Percentiles rank a stretch among this genome's conserved stretches.
phyloP scores from a whole-genome alignment of 2,113 vertebrate genomes.

The Brachypteracias leptosomus region DNA sequence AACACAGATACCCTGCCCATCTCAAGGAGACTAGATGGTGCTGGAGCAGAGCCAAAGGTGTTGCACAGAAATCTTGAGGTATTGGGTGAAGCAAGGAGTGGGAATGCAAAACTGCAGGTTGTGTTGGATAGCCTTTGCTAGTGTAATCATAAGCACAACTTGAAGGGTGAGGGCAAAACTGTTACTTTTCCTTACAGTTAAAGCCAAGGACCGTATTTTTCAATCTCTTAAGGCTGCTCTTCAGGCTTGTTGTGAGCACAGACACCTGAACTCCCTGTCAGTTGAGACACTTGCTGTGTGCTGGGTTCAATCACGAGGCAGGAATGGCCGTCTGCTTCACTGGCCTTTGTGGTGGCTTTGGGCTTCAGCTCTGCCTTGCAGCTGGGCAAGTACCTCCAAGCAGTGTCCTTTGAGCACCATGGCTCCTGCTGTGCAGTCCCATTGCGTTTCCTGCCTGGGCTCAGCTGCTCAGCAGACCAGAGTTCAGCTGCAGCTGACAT shows the following conservation, averaged over 20 bases:
- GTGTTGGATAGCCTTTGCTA: neutral
- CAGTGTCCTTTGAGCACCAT: neutral
- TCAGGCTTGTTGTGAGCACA: neutral
- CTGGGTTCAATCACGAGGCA: neutral
- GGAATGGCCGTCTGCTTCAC: neutral
- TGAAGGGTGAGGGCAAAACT: neutral
- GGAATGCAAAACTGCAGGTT: neutral
- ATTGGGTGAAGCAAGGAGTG: neutral
- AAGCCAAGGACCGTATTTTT: neutral
- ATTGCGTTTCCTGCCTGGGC: neutral
- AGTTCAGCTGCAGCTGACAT: neutral
- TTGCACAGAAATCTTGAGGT: neutral
- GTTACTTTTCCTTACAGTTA: neutral
- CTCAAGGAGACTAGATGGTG: neutral
- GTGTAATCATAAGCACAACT: rapidly evolving
- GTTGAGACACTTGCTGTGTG: rapidly evolving
- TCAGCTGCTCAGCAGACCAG: conserved; percentile 47
- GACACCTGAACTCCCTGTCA: neutral
- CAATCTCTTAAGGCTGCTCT: neutral
- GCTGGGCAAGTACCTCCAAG: neutral
- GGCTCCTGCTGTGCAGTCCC: neutral
- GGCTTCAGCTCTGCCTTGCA: neutral
- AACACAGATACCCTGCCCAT: neutral
- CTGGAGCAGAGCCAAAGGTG: neutral
- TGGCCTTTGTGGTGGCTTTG: neutral